These are phyloP conservation scores for Pinctada fucata DNA, from an alignment of 2,888 invertebrate species.

Conservation along the genomic window DNA sequence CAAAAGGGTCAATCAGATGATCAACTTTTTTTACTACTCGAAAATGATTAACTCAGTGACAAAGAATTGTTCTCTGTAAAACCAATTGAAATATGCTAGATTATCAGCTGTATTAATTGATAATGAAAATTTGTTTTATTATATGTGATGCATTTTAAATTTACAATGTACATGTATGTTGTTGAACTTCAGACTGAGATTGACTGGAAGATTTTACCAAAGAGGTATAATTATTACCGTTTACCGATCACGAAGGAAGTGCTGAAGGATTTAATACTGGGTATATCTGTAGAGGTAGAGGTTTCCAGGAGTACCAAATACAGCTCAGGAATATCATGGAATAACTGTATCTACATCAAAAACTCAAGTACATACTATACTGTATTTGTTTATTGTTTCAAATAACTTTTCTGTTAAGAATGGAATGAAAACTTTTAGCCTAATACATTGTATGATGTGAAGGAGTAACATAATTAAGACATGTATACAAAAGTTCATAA, in stretches of 20 bases:
- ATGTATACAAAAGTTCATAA: too few species aligned
- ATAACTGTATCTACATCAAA: slow-evolving; percentile 49
- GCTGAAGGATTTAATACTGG: slow-evolving; percentile 23
- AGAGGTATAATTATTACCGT: slow-evolving; percentile 7
- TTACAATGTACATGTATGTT: background rate
- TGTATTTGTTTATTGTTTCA: slow-evolving; percentile 20
- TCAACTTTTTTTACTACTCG: too few species aligned
- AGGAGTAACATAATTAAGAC: too few species aligned
- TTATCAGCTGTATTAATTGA: too few species aligned
- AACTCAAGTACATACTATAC: slow-evolving; percentile 40
- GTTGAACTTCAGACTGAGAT: slow-evolving; percentile 29
- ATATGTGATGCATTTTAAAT: too few species aligned
- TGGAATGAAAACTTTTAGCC: background rate
- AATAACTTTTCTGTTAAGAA: background rate
- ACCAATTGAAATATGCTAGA: too few species aligned
- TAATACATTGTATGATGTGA: too few species aligned
- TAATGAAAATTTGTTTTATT: too few species aligned
- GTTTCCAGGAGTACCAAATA: slow-evolving; percentile 35
- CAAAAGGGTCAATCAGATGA: too few species aligned
- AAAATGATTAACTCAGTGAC: too few species aligned
- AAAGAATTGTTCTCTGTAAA: too few species aligned
- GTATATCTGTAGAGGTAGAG: slow-evolving; percentile 33
- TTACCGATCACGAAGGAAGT: slow-evolving; percentile 1
- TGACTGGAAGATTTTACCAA: slow-evolving; percentile 28
- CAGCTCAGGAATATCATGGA: slow-evolving; percentile 58